Evolutionary conservation across 2,113 vertebrate genomes (phyloP), one percentile per base, ranked within the genome.

Genomic region (Takifugu bimaculatus): DNA sequence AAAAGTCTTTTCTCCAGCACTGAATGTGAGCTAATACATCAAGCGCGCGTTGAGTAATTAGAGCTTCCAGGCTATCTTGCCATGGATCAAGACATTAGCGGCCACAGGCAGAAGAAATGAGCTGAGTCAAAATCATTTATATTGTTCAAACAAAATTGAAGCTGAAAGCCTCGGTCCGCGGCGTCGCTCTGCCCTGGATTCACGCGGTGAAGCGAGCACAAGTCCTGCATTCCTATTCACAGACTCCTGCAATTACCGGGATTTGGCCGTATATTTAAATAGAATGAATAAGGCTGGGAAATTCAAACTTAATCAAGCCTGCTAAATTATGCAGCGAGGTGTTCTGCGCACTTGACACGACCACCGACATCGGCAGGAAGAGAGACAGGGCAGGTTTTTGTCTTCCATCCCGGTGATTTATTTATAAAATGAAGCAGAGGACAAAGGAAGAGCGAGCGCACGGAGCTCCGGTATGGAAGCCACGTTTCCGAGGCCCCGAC

Each of bases 301-400:
- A 89, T 87, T 78, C 86, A 81, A 91, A 91, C 91, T 90, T 91
- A 92, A 93, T 93, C 86, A 91, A 77, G 71, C 75, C 77, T 86
- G 77, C 77, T 93, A 88, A 91, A 93, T 91, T 84, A 79, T 76
- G 88, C 81, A 87, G 84, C 49, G 81, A 80, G 77, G 81, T 82
- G 73, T 52, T 59, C 75, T 11, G 6, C 58, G 73, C 77, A 74
- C 74, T 88, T 79, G 75, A 89, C 81, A 80, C 45, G 81, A 74
- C 64, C 70, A 39, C 52, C 57, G 52, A 72, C 58, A 57, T 56
- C 14, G 50, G 79, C 71, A 51, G 50, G 25, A 49, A 49, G 52
- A 59, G 52, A 65, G 51, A 58, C 2, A 42, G 35, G 43, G 12
- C 44, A 4, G 42, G 50, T 70, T 59, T 42, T 57, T 53, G 70